A percentile compares a stretch with the other conserved stretches of the same genome.
Evolutionary conservation across 2,797 vertebrate genomes (phyloP).

Genomic region (Platyrinchus mystaceus): DNA sequence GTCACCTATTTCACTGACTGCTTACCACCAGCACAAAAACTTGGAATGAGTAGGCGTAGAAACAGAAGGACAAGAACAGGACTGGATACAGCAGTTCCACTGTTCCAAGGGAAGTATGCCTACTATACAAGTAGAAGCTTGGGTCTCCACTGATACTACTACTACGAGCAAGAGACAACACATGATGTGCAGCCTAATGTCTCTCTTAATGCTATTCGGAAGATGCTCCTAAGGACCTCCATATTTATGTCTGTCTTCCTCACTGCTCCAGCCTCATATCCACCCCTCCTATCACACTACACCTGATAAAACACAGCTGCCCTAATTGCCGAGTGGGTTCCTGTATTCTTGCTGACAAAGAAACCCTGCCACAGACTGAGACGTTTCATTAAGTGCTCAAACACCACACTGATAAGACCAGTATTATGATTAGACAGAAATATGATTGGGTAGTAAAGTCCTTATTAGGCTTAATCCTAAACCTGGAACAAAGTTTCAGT

Average conservation of each 20-base stretch:
- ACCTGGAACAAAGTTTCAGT: neutral
- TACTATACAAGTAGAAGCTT: neutral
- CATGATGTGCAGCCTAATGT: neutral
- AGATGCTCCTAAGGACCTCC: neutral
- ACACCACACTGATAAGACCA: slow-evolving; percentile 8
- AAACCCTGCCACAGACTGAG: neutral
- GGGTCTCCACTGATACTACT: neutral
- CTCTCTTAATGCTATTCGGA: neutral
- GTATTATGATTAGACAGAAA: neutral
- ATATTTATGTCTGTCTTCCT: neutral
- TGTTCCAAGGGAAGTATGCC: neutral
- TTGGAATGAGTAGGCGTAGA: neutral
- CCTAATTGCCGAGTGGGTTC: neutral
- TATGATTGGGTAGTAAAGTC: neutral
- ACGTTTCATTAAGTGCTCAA: neutral
- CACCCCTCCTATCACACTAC: neutral
- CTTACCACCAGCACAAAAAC: neutral
- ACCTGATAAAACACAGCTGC: neutral
- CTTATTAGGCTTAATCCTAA: neutral
- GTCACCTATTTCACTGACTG: neutral
- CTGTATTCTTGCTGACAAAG: slow-evolving; percentile 17
- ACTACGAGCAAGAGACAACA: neutral
- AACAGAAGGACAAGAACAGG: neutral
- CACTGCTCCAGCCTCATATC: neutral
- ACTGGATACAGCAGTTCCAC: neutral